A percentile compares a stretch with the other conserved stretches of the same genome.
Evolutionary conservation across 2,888 invertebrate species (phyloP).

Genomic region (Nomada fucata): DNA sequence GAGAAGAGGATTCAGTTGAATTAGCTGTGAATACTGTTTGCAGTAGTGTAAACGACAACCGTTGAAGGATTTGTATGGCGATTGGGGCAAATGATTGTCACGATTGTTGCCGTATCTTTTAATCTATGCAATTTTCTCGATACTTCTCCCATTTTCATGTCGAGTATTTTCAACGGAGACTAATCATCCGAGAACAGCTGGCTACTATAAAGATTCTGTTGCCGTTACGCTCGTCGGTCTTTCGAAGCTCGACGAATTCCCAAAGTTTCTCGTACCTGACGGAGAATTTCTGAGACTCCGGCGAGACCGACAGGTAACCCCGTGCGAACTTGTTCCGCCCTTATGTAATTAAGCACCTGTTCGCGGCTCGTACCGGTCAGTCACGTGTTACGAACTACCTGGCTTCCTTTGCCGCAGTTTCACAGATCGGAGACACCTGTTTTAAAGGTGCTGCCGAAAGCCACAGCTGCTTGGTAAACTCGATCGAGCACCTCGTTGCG

Average conservation of each 20-base stretch:
- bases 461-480: conserved; percentile 57
- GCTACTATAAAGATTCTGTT: neutral
- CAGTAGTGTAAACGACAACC: no score
- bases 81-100: no score
- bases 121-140: no score
- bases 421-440: conserved; percentile 61
- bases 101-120: no score
- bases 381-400: conserved; percentile 53
- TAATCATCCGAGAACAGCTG: no score
- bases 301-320: conserved; percentile 11
- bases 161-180: neutral
- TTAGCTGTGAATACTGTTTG: neutral
- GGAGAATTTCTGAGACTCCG: conserved; percentile 2
- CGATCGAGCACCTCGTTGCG: conserved; percentile 11
- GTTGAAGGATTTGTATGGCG: no score
- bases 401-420: conserved; percentile 46
- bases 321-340: conserved; percentile 34
- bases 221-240: neutral
- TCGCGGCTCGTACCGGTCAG: conserved; percentile 45
- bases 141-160: neutral
- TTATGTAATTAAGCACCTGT: conserved; percentile 65
- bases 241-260: conserved; percentile 9
- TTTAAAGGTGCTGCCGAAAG: conserved; percentile 29
- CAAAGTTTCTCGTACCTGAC: neutral
- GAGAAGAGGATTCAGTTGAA: neutral